Evolutionary conservation across 2,888 invertebrate species (phyloP), one percentile per base, ranked within the genome.

Genomic region (Serrognathus titanus): DNA sequence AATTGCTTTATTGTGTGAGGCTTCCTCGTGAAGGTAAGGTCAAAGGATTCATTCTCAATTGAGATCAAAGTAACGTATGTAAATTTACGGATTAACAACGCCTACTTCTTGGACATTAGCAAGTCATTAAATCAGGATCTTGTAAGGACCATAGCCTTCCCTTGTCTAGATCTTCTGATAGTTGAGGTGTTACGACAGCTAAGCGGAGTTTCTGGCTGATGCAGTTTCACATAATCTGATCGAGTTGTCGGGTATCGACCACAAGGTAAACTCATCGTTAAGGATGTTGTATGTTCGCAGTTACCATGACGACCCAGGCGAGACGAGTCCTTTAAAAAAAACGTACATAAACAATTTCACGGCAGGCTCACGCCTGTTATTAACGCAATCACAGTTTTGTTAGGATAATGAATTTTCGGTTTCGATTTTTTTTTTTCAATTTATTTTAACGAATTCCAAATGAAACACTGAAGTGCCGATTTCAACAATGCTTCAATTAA

Each of bases 401-500:
- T 4, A 20, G 20, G 20, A 4, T 20, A 20, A 20, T 20, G 20
- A 20, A 20, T 2, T 20, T 20, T 20, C 20, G 20, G 20, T 31
- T 31, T 31, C 7, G 5, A 6, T 31, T 31, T 31, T 49, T 37
- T 49, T 43, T 43, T 3, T 16, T 43, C 43, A 43, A 16, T 43
- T 43, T 43, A 63, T 60, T 58, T 61, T 56, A 47, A 53, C 47
- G 50, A 48, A 36, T 45, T 46, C 45, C 43, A 54, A 63, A 55
- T 52, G 46, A 43, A 52, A 49, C 46, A 13, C 36, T 45, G 53
- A 11, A 56, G 51, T 52, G 46, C 47, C 45, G 58, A 57, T 62
- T 31, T 24, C 52, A 56, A 63, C 57, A 58, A 58, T 61, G 63
- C 68, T 68, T 64, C 65, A 69, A 65, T 68, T 67, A 63, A 67